Evolutionary conservation across 2,888 invertebrate species (phyloP), one percentile per base, ranked within the genome.

Genomic region (Drosophila pseudotakahashii): DNA sequence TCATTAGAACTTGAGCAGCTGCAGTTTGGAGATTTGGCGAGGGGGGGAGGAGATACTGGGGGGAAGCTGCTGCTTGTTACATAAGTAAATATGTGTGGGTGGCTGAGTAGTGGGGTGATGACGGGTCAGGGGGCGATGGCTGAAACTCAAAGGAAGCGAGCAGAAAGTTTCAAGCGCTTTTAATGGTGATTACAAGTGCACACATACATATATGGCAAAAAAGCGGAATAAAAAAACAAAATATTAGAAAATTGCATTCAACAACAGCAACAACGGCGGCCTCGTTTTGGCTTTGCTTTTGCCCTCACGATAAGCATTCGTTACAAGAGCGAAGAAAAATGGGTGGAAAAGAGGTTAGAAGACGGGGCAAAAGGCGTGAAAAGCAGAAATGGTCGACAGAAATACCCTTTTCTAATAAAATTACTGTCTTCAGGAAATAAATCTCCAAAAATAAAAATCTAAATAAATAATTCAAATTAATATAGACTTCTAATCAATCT

Each of bases 181-280:
- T 83, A 87, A 83, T 89, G 81, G 75, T 89, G 87, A 84, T 84
- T 84, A 78, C 84, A 86, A 84, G 87, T 80, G 74, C 50, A 51
- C 71, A 68, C 73, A 77, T 34, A 68, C 55, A 73, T 37, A 68
- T 54, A 73, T 48, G 7, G 59, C 39, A 7, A 39, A 51, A 44
- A 55, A 52, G 36, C 14, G 37, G n/a, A 70, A 72, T 44, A 76
- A 75, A 45, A 45, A 50, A 78, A 72, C 60, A 39, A 84, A 84
- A 88, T 84, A 84, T 84, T 84, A 88, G 84, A 84, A 84, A 84
- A 84, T 88, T 84, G 87, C 84, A 84, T 78, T 81, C 78, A 73
- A 51, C 67, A 71, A 60, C 74, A 75, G 66, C 69, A 77, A 66
- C 72, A 63, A 52, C 64, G 67, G 73, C 86, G 88, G 73, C 82